Evolutionary conservation across 1,140 invertebrate genomes (phyloP), one percentile per base, ranked within the genome.

Genomic region (Hyphantria cunea): DNA sequence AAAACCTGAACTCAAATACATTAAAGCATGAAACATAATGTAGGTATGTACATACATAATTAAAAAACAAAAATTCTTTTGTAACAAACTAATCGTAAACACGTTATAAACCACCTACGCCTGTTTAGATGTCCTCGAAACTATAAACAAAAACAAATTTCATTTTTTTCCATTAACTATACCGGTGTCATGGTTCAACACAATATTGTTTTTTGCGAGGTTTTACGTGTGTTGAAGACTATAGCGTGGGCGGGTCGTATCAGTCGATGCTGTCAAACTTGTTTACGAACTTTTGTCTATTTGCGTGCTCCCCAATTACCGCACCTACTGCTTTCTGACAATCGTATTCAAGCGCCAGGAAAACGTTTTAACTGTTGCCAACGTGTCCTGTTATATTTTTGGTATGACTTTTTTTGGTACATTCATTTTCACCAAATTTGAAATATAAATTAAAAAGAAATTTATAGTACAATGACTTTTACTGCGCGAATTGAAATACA

Each of bases 231-330:
- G 68, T 69, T 56, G 72, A 50, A 64, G 62, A 45, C 41, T 56
- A 55, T 49, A 52, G 78, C 82, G 82, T 84, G 71, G 78, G 76
- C 60, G 61, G 63, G 49, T 62, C 64, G 74, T 74, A 72, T 66
- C 72, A 74, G 73, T 62, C 77, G 69, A 64, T 60, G 61, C 71
- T 80, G 76, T 79, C 74, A 76, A 70, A 74, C 75, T 77, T 85
- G 82, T 85, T 85, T 85, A 82, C 78, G 58, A 68, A 60, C 41
- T 66, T 72, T 68, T 72, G 59, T 81, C 72, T 79, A 76, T 79
- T 78, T 75, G 68, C 63, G 70, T 72, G 42, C 65, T 60, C 44
- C 51, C 42, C 53, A 41, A 64, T 67, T 66, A 67, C 49, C 64
- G 62, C 17, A 25, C 17, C 17, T 51, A 52, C 51, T 64, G 55